These are phyloP conservation scores for Oreochromis grahami DNA, from an alignment of 2,797 vertebrate species.

Conservation along the genomic window DNA sequence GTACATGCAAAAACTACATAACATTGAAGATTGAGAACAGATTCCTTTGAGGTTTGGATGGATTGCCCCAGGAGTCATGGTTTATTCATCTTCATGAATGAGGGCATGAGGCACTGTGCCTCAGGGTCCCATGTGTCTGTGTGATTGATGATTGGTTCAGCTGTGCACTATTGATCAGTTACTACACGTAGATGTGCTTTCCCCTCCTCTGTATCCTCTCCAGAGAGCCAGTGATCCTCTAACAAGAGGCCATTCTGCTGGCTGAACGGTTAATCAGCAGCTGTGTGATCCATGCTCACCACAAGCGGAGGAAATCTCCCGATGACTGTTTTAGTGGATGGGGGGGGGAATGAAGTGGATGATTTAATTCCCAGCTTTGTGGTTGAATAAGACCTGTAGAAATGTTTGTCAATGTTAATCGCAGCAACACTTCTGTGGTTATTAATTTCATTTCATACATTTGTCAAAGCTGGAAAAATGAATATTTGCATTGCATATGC, in stretches of 20 bases:
- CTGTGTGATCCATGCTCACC: background rate
- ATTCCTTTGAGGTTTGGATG: background rate
- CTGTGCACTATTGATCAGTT: conserved; percentile 57
- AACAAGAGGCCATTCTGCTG: background rate
- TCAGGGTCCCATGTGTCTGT: conserved; percentile 15
- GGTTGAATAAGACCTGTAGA: background rate
- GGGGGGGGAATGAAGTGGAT: background rate
- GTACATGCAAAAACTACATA: background rate
- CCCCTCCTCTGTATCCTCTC: conserved; percentile 2
- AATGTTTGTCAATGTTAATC: background rate
- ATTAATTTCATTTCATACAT: background rate
- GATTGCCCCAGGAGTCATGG: conserved; percentile 12
- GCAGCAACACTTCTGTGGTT: background rate
- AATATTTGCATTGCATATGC: background rate
- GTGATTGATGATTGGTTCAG: conserved; percentile 63
- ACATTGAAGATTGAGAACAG: background rate
- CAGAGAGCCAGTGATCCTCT: conserved; percentile 11
- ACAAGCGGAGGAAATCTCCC: background rate
- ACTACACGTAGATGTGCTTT: conserved; percentile 24
- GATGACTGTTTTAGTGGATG: background rate
- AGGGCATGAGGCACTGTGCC: background rate
- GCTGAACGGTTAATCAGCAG: conserved; percentile 12
- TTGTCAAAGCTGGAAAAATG: background rate
- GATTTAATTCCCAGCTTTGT: background rate
- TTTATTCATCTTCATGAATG: conserved; percentile 44